Base-by-base conservation (phyloP, 2,888 invertebrate genomes). In the Pammene aurita region DNA sequence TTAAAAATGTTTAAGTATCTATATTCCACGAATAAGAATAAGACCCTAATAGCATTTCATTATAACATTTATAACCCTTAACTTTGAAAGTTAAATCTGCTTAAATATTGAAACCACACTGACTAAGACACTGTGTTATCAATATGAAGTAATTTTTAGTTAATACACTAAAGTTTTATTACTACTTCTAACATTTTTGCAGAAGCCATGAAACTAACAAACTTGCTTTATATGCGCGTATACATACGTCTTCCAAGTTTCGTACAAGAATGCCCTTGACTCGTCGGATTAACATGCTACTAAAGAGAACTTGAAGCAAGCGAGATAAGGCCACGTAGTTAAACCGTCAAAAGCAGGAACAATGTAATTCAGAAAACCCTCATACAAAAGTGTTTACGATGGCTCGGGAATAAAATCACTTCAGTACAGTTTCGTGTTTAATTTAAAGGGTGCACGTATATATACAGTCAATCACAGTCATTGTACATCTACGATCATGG, bases 401-500 rank as follows among this genome's bases (percentile, higher is more conserved):
- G 34, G 44, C 54, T 50, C 38, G 54, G 18, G 46, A 26, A 67
- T 67, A 55, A 67, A 67, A 54, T 67, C 52, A 60, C 60, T 66
- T 50, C n/a, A 52, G 18, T 18, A 42, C 52, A 44, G 58, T 54
- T 54, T 54, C 34, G 7, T 66, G 26, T 64, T 64, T 58, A 64
- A 63, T 57, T 46, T 55, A n/a, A n/a, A n/a, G n/a, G n/a, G 5
- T 34, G 57, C 41, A 54, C 35, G 38, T 38, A 26, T 55, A 44
- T 46, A 26, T 42, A 61, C 35, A 41, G 50, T 61, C 67, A 56
- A 67, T 67, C 57, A 50, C 60, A 52, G 58, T 41, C 35, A 44
- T 50, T 63, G n/a, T 67, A 61, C 35, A 46, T 57, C 34, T 41
- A 63, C 41, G 10, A 18, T 35, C 35, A 18, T 48, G 76, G 74